These are phyloP conservation scores for Tenthredo livida DNA, from an alignment of 2,888 invertebrate species.

Conservation along the genomic window DNA sequence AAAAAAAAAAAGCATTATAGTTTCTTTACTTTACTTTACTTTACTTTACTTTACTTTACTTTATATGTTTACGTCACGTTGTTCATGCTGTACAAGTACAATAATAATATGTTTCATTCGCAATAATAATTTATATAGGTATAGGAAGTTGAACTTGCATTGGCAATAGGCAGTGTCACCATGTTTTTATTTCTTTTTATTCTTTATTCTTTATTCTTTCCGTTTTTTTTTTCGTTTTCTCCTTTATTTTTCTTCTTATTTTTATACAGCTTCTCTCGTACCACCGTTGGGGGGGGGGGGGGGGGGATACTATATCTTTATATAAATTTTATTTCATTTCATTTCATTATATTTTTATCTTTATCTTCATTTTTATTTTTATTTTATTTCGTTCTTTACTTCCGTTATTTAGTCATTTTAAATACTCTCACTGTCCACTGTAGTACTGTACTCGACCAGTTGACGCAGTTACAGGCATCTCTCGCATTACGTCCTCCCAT, in stretches of 20 bases:
- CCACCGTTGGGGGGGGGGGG: neutral
- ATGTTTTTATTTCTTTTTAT: neutral
- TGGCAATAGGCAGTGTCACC: slow-evolving; percentile 46
- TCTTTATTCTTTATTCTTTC: neutral
- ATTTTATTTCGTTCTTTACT: slow-evolving; percentile 54
- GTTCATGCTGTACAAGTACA: slow-evolving; percentile 47
- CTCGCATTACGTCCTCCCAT: slow-evolving; percentile 85
- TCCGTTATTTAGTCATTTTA: slow-evolving; percentile 58
- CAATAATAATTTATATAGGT: slow-evolving; percentile 39
- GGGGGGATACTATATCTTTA: neutral
- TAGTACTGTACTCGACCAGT: slow-evolving; percentile 82
- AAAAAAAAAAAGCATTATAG: slow-evolving; percentile 2
- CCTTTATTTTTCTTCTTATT: neutral
- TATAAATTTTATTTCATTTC: neutral
- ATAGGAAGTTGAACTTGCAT: slow-evolving; percentile 46
- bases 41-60: neutral
- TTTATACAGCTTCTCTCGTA: slow-evolving; percentile 12
- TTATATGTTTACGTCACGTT: slow-evolving; percentile 5
- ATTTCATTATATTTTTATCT: neutral
- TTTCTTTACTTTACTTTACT: neutral
- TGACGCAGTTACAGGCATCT: slow-evolving; percentile 75
- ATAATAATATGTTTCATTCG: slow-evolving; percentile 41
- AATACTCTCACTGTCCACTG: slow-evolving; percentile 79
- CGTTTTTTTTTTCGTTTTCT: neutral
- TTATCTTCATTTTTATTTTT: neutral